A percentile compares a stretch with the other conserved stretches of the same genome.
Conservation (phyloP, 2,888 invertebrate genomes). For the Rhagophthalmus giganteus region DNA sequence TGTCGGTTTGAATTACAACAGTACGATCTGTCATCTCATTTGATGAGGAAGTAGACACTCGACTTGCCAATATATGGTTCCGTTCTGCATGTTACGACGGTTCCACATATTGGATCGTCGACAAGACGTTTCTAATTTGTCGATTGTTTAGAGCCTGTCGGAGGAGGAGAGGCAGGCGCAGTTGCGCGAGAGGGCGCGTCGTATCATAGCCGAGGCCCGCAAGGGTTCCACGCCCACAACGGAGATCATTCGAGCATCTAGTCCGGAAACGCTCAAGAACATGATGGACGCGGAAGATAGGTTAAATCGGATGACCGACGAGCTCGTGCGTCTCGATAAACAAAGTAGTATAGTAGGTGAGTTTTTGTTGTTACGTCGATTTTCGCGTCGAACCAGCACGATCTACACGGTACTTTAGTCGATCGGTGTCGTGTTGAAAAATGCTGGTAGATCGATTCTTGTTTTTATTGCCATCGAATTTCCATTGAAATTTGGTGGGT, state of each 20-base stretch:
- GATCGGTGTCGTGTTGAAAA: constrained; percentile 1
- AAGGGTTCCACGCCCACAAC: constrained; percentile 58
- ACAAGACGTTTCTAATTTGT: background rate
- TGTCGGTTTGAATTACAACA: background rate
- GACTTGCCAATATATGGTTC: too few species aligned
- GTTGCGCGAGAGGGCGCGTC: constrained; percentile 84
- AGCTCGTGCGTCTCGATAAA: constrained; percentile 33
- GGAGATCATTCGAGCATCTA: constrained; percentile 50
- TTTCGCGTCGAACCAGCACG: background rate
- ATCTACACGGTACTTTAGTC: background rate
- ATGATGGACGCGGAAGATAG: constrained; percentile 44
- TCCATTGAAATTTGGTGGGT: background rate
- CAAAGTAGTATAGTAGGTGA: constrained; percentile 45
- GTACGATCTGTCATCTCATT: too few species aligned
- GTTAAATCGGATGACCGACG: constrained; percentile 28
- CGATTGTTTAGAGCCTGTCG: constrained; percentile 48
- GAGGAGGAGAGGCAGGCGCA: constrained; percentile 87
- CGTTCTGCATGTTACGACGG: too few species aligned
- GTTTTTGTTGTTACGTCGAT: too few species aligned
- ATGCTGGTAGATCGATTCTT: background rate
- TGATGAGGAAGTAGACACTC: too few species aligned
- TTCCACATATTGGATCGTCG: too few species aligned
- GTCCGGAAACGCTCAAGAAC: constrained; percentile 45
- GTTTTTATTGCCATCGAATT: constrained; percentile 4
- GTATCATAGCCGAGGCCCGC: constrained; percentile 85